Evolutionary conservation across 2,888 invertebrate genomes (phyloP).

Genomic region (Lamproptera curius): DNA sequence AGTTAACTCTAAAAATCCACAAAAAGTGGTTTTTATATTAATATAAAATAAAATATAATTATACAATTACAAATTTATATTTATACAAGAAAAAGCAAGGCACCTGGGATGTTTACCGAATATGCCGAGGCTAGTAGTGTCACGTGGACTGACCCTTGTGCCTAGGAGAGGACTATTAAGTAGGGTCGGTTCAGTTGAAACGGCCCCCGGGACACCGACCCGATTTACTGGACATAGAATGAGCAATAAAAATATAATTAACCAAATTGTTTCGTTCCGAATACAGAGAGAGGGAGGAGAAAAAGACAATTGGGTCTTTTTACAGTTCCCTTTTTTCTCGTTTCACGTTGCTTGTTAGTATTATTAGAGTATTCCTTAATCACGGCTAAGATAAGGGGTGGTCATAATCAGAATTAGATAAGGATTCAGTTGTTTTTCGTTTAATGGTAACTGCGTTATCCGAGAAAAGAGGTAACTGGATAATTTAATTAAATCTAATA

Average conservation of each 20-base stretch:
- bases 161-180: constrained; percentile 64
- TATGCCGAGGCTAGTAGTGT: constrained; percentile 48
- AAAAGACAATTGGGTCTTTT: constrained; percentile 48
- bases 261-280: constrained; percentile 52
- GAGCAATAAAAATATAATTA: constrained; percentile 74
- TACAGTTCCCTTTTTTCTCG: constrained; percentile 39
- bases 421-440: no score
- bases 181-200: constrained; percentile 63
- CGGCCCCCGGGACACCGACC: constrained; percentile 59
- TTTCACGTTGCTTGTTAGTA: constrained; percentile 46
- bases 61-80: constrained; percentile 23
- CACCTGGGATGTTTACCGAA: constrained; percentile 51
- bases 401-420: no score
- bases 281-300: constrained; percentile 52
- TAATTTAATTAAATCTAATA: no score
- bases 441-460: no score
- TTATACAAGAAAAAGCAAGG: constrained; percentile 56
- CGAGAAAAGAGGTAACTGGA: not conserved
- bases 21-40: no score
- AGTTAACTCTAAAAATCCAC: no score
- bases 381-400: not conserved
- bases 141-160: constrained; percentile 36
- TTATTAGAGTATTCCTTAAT: constrained; percentile 35
- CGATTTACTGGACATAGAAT: constrained; percentile 71
- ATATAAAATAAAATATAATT: no score